Evolutionary conservation across 2,113 vertebrate genomes (phyloP).

Genomic region (Bufo bufo): DNA sequence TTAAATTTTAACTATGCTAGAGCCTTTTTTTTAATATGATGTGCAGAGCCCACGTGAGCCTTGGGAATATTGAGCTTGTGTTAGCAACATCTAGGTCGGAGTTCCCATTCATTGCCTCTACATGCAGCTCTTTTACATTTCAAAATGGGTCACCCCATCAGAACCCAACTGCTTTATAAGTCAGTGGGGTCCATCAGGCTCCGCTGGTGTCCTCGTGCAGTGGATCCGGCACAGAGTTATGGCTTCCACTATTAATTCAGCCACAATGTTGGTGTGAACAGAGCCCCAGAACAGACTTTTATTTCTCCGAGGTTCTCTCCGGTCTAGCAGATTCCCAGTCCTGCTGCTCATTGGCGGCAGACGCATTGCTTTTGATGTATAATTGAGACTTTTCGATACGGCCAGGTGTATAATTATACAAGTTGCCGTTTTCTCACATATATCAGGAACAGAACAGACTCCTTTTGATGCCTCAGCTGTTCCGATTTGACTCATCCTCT

Average conservation of each 20-base stretch:
- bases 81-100: too few species aligned
- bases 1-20: too few species aligned
- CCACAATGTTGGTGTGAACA: too few species aligned
- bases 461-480: constrained; percentile 31
- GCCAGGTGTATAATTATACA: constrained; percentile 33
- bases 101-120: too few species aligned
- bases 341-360: background rate
- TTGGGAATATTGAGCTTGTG: too few species aligned
- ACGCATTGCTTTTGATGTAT: too few species aligned
- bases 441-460: constrained; percentile 3
- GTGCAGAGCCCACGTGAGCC: too few species aligned
- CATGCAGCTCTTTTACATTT: too few species aligned
- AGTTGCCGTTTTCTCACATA: constrained; percentile 4
- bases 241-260: background rate
- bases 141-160: too few species aligned
- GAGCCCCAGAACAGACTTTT: background rate
- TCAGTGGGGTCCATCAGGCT: too few species aligned
- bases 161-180: too few species aligned
- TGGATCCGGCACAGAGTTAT: background rate
- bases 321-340: background rate
- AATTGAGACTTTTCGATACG: constrained; percentile 4
- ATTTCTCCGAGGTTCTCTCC: background rate
- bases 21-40: too few species aligned
- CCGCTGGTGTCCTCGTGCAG: background rate
- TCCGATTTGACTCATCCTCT: constrained; percentile 31